phyloP scores from a whole-genome alignment of 2,888 invertebrate genomes.

The Clivina fossor region DNA sequence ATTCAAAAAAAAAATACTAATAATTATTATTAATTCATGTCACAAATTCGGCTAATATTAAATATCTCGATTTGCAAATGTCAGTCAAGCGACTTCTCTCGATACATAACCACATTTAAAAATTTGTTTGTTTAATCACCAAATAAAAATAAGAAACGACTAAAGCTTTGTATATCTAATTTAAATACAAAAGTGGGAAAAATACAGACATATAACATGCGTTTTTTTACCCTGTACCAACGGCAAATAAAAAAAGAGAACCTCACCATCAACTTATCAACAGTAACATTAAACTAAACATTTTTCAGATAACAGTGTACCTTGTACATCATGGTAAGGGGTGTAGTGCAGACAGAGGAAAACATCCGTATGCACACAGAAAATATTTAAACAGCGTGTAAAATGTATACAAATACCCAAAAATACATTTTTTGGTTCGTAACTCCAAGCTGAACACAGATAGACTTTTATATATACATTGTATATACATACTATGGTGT shows the following conservation, averaged over 20 bases:
- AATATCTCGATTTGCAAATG: too few species aligned
- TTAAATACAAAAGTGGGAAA: neutral
- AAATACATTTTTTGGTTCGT: constrained; percentile 21
- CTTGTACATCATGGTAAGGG: too few species aligned
- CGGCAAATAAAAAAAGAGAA: neutral
- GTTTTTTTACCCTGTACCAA: neutral
- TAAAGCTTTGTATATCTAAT: neutral
- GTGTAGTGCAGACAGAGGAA: too few species aligned
- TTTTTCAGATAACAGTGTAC: constrained; percentile 30
- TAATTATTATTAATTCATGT: too few species aligned
- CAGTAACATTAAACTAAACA: constrained; percentile 19
- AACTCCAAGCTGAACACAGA: too few species aligned
- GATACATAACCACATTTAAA: too few species aligned
- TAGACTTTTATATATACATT: too few species aligned
- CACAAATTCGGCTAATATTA: too few species aligned
- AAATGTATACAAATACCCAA: constrained; percentile 32
- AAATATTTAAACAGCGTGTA: constrained; percentile 32
- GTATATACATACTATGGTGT: too few species aligned
- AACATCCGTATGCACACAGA: neutral
- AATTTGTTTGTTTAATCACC: too few species aligned
- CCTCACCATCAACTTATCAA: constrained; percentile 20
- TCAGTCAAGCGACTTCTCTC: too few species aligned
- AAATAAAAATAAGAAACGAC: neutral
- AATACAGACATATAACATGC: neutral
- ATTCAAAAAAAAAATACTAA: too few species aligned